Evolutionary conservation across 92 coral and sea anemone species (phyloP).

Genomic region (Epizoanthus illoricatus): DNA sequence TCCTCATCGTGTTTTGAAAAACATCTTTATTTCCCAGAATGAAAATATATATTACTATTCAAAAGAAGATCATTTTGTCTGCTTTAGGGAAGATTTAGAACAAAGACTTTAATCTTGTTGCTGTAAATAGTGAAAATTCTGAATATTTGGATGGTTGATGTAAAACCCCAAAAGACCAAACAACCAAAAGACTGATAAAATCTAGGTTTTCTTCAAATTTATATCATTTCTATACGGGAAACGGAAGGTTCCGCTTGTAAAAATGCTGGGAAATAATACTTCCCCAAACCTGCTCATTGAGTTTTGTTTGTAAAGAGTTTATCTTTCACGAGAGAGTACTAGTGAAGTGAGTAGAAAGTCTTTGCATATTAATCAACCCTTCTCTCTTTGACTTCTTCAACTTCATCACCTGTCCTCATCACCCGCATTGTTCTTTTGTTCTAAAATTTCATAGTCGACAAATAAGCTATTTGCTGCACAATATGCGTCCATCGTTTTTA

Average conservation of each 20-base stretch:
- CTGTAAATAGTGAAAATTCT: not conserved
- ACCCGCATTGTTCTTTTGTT: constrained; percentile 33
- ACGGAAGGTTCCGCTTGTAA: not conserved
- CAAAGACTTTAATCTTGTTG: not conserved
- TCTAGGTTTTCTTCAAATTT: not conserved
- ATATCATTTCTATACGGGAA: not conserved
- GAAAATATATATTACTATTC: constrained; percentile 29
- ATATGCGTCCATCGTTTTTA: constrained; percentile 12
- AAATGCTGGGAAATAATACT: not conserved
- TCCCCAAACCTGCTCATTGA: not conserved
- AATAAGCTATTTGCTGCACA: constrained; percentile 24
- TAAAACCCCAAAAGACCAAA: not conserved
- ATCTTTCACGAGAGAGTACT: constrained; percentile 7
- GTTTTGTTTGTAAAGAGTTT: constrained; percentile 2
- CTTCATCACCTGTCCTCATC: constrained; percentile 27
- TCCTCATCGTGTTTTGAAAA: constrained; percentile 24
- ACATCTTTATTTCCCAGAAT: constrained; percentile 2
- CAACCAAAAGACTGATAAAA: not conserved
- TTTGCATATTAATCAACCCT: constrained; percentile 8
- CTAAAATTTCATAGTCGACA: constrained; percentile 18
- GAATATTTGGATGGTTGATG: not conserved
- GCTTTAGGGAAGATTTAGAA: constrained; percentile 17
- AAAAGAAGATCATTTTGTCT: constrained; percentile 26
- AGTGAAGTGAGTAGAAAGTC: not conserved
- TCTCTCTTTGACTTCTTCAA: not conserved